Conservation (phyloP, 2,888 invertebrate genomes). For the Lasioglossum morio region DNA sequence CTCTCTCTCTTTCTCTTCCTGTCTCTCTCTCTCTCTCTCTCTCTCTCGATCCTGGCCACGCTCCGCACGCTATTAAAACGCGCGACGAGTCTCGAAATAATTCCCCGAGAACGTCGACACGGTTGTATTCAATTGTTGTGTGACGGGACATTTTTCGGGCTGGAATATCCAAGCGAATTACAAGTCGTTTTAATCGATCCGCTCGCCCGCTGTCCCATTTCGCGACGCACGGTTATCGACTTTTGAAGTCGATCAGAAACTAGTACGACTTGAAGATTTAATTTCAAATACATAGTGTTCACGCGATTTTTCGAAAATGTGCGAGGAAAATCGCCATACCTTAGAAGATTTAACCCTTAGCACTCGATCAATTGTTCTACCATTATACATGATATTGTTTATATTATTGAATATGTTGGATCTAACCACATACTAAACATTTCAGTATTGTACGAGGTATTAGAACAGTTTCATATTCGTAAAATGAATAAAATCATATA, state of each 20-base stretch:
- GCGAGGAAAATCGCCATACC: no score
- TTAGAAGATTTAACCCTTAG: no score
- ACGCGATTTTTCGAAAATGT: no score
- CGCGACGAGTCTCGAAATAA: constrained; percentile 15
- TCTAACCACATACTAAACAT: no score
- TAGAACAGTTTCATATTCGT: no score
- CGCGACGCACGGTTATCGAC: not conserved
- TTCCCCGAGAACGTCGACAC: constrained; percentile 12
- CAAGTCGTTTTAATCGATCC: constrained; percentile 14
- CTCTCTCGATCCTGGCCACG: not conserved
- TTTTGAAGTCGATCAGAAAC: not conserved
- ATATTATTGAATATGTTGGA: no score
- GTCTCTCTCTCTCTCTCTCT: not conserved
- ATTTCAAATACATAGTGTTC: no score
- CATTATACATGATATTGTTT: no score
- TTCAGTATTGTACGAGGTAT: no score
- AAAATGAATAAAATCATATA: no score
- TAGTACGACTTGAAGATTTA: not conserved
- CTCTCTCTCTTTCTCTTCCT: not conserved
- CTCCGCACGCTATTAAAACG: constrained; percentile 24
- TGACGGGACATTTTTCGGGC: constrained; percentile 12
- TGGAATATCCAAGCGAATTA: constrained; percentile 16
- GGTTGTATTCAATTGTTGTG: constrained; percentile 29
- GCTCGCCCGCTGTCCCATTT: not conserved
- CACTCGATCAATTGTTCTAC: no score